These are phyloP conservation scores for Pectinophora gossypiella DNA, from an alignment of 1,140 invertebrate genomes.

Conservation along the genomic window DNA sequence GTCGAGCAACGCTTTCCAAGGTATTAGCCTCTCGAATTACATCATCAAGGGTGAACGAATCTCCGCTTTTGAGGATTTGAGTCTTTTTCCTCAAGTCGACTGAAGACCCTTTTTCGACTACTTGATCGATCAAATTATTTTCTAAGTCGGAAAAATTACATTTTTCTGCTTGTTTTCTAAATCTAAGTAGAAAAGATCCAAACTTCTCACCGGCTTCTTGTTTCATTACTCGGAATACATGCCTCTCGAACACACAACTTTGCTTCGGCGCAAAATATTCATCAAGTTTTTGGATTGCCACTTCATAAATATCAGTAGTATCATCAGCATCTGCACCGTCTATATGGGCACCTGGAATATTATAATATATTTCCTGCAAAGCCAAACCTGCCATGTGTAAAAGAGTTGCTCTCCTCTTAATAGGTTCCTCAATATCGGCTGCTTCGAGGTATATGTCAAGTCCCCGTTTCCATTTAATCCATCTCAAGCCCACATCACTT, in stretches of 20 bases:
- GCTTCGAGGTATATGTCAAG: not conserved
- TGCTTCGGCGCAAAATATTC: not conserved
- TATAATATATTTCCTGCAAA: not conserved
- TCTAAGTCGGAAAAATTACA: not conserved
- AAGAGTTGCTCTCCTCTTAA: not conserved
- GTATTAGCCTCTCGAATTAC: not conserved
- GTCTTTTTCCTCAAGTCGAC: not conserved
- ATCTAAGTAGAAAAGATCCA: not conserved
- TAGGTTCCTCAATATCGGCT: not conserved
- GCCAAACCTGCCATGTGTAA: not conserved
- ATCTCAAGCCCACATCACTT: not conserved
- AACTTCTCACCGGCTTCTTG: not conserved
- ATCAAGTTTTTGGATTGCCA: not conserved
- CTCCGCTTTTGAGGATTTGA: not conserved
- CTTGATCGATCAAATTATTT: not conserved
- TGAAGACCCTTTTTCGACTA: not conserved
- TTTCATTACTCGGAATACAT: not conserved
- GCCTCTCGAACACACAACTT: not conserved
- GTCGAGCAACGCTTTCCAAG: not conserved
- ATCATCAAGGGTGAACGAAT: not conserved
- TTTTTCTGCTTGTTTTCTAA: not conserved
- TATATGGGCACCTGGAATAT: conserved; percentile 1
- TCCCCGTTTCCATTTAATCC: not conserved
- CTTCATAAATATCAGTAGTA: not conserved
- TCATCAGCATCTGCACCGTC: not conserved